Conservation (phyloP, 2,113 vertebrate species). For the Hystrix cristata region DNA sequence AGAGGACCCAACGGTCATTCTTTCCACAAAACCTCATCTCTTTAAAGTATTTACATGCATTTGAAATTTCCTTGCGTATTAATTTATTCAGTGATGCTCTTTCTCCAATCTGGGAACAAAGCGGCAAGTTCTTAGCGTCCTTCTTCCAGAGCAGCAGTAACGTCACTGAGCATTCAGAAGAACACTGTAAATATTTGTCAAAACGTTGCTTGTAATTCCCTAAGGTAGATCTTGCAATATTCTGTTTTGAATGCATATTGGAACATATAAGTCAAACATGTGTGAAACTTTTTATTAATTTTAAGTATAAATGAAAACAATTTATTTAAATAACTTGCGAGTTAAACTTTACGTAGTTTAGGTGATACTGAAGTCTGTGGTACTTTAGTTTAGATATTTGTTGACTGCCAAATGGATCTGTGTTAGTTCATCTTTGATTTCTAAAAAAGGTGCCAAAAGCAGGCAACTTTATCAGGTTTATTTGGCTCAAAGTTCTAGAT, state of each 20-base stretch:
- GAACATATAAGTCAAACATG: neutral
- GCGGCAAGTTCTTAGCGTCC: neutral
- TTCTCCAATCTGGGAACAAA: neutral
- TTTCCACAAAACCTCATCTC: neutral
- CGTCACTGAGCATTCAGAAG: neutral
- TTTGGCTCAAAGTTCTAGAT: neutral
- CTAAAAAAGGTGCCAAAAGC: neutral
- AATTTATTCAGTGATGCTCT: neutral
- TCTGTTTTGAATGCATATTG: neutral
- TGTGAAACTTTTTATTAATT: neutral
- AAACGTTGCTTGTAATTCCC: neutral
- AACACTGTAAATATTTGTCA: neutral
- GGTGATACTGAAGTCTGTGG: neutral
- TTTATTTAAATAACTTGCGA: neutral
- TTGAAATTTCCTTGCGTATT: neutral
- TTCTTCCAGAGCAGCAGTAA: neutral
- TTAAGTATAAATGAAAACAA: neutral
- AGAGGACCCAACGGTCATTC: neutral
- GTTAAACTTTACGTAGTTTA: neutral
- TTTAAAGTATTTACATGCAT: neutral
- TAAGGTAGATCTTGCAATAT: neutral
- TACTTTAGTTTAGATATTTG: neutral
- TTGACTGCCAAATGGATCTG: neutral
- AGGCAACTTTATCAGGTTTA: neutral
- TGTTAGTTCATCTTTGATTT: neutral